phyloP scores from a whole-genome alignment of 2,888 invertebrate genomes.

The Nasonovia ribisnigri region DNA sequence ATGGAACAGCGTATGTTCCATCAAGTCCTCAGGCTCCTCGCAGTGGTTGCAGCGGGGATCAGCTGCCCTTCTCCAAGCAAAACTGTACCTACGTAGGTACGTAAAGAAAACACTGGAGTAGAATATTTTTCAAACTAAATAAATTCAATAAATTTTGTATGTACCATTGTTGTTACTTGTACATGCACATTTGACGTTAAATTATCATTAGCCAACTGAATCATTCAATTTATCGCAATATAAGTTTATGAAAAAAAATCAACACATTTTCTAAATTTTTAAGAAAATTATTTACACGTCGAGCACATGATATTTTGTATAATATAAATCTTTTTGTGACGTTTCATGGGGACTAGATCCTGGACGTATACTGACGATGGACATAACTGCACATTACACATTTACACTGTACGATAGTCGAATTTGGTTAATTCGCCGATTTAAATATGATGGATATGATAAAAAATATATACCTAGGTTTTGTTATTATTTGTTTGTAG shows the following conservation, averaged over 20 bases:
- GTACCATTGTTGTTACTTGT: not conserved
- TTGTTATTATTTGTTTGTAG: not conserved
- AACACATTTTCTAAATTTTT: not conserved
- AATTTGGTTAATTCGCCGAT: not conserved
- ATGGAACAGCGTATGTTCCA: no score
- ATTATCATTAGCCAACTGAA: not conserved
- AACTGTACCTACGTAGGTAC: no score
- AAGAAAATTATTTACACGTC: not conserved
- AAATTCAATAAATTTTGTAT: not conserved
- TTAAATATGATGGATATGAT: not conserved
- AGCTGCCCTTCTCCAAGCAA: no score
- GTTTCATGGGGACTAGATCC: not conserved
- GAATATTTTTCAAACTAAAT: no score
- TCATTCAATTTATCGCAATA: not conserved
- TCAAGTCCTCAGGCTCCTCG: no score
- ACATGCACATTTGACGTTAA: not conserved
- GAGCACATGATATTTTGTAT: not conserved
- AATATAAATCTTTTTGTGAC: not conserved
- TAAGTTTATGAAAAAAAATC: not conserved
- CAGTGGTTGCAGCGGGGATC: no score
- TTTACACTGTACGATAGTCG: not conserved
- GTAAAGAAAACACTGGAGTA: no score
- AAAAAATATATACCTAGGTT: not conserved
- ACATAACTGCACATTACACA: not conserved
- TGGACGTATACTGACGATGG: not conserved